A percentile compares a stretch with the other conserved stretches of the same genome.
Evolutionary conservation across 2,797 vertebrate species (phyloP).

Genomic region (Sylvilagus floridanus): DNA sequence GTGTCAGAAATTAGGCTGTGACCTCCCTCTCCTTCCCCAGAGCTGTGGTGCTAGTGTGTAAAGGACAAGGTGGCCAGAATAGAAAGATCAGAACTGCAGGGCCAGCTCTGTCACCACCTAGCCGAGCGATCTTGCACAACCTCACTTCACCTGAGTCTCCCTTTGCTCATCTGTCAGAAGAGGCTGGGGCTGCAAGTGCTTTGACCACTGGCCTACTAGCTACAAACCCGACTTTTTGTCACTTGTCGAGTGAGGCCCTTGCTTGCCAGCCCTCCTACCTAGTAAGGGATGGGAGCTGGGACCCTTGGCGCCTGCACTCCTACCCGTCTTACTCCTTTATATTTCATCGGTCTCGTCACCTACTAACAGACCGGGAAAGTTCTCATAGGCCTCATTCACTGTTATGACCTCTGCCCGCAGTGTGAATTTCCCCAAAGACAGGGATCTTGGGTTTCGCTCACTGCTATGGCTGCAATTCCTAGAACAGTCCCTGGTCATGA

Average conservation of each 20-base stretch:
- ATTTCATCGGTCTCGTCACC: neutral
- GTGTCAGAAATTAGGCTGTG: neutral
- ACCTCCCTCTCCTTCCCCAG: neutral
- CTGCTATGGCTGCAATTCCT: neutral
- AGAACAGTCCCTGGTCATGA: neutral
- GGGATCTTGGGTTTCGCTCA: neutral
- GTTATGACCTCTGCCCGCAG: neutral
- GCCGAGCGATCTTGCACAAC: constrained; percentile 45
- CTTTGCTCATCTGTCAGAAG: constrained; percentile 34
- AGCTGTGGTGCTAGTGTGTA: neutral
- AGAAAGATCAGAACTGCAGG: constrained; percentile 17
- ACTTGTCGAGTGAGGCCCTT: neutral
- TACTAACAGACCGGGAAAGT: neutral
- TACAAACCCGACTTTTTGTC: neutral
- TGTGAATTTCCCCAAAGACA: neutral
- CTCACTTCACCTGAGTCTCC: constrained; percentile 2
- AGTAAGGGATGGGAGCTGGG: neutral
- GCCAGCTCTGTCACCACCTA: constrained; percentile 39
- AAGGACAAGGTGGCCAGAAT: neutral
- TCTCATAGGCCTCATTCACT: neutral
- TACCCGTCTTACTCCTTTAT: neutral
- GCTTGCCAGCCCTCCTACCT: neutral
- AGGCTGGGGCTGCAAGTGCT: neutral
- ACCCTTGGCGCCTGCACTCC: neutral
- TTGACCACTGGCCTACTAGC: neutral